Evolutionary conservation across 2,113 vertebrate genomes (phyloP).

Genomic region (Hystrix cristata): DNA sequence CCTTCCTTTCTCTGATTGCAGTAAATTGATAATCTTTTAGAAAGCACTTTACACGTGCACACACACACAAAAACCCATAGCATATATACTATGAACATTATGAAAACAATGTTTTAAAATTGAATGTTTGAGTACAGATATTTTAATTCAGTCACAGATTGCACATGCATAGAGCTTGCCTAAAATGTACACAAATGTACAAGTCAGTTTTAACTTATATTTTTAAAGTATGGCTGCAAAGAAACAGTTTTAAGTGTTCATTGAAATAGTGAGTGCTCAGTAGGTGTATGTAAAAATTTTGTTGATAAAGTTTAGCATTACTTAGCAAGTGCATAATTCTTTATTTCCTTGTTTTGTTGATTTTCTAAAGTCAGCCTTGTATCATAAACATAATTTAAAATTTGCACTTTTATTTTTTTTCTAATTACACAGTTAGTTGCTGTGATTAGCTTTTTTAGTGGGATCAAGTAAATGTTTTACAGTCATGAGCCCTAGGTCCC

Average conservation of each 20-base stretch:
- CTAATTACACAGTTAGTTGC: background rate
- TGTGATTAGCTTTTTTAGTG: background rate
- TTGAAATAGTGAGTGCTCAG: background rate
- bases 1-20: slow-evolving; percentile 58
- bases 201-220: background rate
- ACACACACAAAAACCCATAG: background rate
- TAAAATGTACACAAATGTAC: background rate
- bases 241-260: background rate
- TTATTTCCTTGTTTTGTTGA: background rate
- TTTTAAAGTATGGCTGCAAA: background rate
- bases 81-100: background rate
- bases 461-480: background rate
- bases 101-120: background rate
- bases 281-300: background rate
- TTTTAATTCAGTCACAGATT: slow-evolving; percentile 29
- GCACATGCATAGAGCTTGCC: background rate
- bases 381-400: background rate
- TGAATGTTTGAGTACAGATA: background rate
- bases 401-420: background rate
- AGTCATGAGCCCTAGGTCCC: background rate
- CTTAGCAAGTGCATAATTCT: background rate
- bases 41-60: background rate
- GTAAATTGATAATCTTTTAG: slow-evolving; percentile 33
- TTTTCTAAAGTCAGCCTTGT: background rate
- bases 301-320: background rate